A percentile compares a stretch with the other conserved stretches of the same genome.
Evolutionary conservation across 1,140 invertebrate species (phyloP).

Genomic region (Forficula auricularia): DNA sequence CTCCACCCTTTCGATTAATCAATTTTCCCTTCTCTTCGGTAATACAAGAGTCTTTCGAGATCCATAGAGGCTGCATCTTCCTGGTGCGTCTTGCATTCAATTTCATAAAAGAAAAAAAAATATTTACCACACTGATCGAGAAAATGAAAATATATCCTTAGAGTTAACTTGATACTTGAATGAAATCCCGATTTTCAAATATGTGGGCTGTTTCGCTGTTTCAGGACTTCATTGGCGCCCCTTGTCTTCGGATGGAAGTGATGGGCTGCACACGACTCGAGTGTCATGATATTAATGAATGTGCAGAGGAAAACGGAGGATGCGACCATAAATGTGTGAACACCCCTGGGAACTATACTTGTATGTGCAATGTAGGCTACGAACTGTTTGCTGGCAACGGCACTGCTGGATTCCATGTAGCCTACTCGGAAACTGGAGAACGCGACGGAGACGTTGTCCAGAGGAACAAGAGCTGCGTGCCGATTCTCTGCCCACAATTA

Average conservation of each 20-base stretch:
- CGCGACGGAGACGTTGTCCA: conserved; percentile 76
- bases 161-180: too few species aligned
- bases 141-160: too few species aligned
- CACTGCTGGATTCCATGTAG: conserved; percentile 74
- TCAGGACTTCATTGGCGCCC: conserved; percentile 65
- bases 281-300: conserved; percentile 86
- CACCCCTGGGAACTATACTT: conserved; percentile 66
- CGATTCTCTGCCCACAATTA: conserved; percentile 70
- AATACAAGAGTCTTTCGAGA: too few species aligned
- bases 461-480: conserved; percentile 88
- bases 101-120: too few species aligned
- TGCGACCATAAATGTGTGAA: conserved; percentile 90
- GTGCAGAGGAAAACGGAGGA: conserved; percentile 70
- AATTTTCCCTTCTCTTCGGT: too few species aligned
- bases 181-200: too few species aligned
- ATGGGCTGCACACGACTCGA: conserved; percentile 84
- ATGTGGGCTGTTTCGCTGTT: too few species aligned
- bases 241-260: conserved; percentile 78
- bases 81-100: too few species aligned
- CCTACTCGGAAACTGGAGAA: conserved; percentile 65
- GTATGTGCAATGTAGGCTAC: conserved; percentile 80
- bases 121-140: too few species aligned
- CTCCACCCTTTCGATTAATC: too few species aligned
- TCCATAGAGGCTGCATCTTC: too few species aligned
- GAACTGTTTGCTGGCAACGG: conserved; percentile 79